These are phyloP conservation scores for Neoaliturus tenellus DNA, from an alignment of 2,888 invertebrate species.

Conservation along the genomic window DNA sequence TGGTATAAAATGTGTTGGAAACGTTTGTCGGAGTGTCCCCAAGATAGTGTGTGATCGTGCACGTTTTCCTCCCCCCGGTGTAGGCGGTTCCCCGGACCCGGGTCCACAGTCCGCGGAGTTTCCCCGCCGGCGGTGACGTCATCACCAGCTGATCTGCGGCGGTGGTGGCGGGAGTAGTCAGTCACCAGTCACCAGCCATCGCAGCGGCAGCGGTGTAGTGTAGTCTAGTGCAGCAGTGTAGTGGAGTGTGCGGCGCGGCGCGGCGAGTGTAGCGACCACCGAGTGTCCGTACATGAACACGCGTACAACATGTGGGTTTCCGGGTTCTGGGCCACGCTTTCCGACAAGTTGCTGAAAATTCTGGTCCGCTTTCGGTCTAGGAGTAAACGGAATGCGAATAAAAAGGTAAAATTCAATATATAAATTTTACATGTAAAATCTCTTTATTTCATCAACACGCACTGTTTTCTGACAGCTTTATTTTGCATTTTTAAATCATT, in stretches of 20 bases:
- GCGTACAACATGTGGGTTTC: background rate
- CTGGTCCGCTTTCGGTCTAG: background rate
- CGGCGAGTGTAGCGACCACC: background rate
- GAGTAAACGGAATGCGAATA: slow-evolving; percentile 11
- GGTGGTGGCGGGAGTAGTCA: background rate
- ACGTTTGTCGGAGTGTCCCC: too few relatives aligned
- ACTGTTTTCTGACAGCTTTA: too few relatives aligned
- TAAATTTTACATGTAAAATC: too few relatives aligned
- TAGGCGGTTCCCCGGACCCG: background rate
- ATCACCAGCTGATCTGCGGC: background rate
- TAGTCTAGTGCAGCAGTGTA: background rate
- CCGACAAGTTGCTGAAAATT: background rate
- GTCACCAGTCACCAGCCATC: background rate
- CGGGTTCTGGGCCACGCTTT: slow-evolving; percentile 22
- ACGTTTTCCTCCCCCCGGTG: too few relatives aligned
- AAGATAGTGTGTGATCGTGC: too few relatives aligned
- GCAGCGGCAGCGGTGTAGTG: background rate
- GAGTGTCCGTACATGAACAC: background rate
- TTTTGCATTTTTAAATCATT: too few relatives aligned
- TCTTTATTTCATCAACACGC: too few relatives aligned
- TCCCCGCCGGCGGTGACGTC: slow-evolving; percentile 16
- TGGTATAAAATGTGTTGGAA: too few relatives aligned
- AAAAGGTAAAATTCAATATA: slow-evolving; percentile 13
- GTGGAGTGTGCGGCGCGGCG: background rate
- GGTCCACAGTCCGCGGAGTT: slow-evolving; percentile 8